Conservation (phyloP, 2,888 invertebrate genomes). For the Epinotia bilunana region DNA sequence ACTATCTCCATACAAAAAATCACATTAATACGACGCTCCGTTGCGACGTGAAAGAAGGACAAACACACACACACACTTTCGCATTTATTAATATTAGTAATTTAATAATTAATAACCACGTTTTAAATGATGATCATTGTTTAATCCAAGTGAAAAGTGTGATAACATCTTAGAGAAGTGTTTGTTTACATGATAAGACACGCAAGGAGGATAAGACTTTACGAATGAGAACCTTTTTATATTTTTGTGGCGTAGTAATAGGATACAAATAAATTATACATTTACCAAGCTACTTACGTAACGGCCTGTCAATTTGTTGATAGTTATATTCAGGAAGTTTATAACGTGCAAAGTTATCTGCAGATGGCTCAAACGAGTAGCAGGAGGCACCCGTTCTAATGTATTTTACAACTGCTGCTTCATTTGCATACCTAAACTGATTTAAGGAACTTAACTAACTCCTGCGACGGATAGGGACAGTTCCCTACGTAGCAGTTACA, state of each 20-base stretch:
- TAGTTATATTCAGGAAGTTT: neutral
- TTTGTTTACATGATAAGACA: too few relatives aligned
- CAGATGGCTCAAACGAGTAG: conserved; percentile 5
- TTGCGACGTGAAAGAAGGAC: too few relatives aligned
- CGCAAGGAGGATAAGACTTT: neutral
- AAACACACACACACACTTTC: too few relatives aligned
- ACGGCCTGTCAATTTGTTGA: neutral
- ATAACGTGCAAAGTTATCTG: conserved; percentile 1
- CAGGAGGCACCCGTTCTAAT: conserved; percentile 9
- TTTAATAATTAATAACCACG: too few relatives aligned
- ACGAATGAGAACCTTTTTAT: neutral
- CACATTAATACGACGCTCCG: too few relatives aligned
- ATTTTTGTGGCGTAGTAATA: neutral
- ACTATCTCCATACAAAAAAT: too few relatives aligned
- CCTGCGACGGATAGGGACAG: neutral
- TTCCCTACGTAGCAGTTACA: neutral
- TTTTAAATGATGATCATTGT: too few relatives aligned
- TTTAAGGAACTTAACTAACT: conserved; percentile 7
- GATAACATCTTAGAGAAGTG: too few relatives aligned
- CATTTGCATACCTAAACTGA: conserved; percentile 17
- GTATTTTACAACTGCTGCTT: conserved; percentile 26
- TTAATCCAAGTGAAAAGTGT: too few relatives aligned
- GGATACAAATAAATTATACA: neutral
- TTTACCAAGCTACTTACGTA: neutral
- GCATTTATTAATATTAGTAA: too few relatives aligned